Evolutionary conservation across 2,888 invertebrate species (phyloP).

Genomic region (Epinotia bilunana): DNA sequence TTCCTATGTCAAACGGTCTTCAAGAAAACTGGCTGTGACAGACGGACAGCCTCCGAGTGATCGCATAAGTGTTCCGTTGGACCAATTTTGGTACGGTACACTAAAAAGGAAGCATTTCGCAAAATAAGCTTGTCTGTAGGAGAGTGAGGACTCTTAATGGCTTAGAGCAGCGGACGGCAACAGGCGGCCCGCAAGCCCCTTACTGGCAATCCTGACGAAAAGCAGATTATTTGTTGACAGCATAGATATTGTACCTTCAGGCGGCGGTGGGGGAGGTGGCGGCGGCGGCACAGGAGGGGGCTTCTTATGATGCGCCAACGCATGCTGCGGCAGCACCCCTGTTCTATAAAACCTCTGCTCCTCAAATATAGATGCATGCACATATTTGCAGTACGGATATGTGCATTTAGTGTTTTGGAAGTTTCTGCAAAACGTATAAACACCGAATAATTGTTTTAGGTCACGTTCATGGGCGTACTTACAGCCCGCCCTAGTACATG

Average conservation of each 20-base stretch:
- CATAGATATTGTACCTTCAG: conserved; percentile 4
- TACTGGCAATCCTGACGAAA: too few relatives aligned
- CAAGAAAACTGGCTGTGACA: too few relatives aligned
- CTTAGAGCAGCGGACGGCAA: too few relatives aligned
- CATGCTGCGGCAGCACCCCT: conserved; percentile 63
- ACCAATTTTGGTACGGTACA: too few relatives aligned
- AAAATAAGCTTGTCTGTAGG: too few relatives aligned
- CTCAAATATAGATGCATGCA: conserved; percentile 71
- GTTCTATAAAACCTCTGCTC: conserved; percentile 67
- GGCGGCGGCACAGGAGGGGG: conserved; percentile 5
- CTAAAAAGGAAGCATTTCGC: too few relatives aligned
- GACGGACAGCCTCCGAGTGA: too few relatives aligned
- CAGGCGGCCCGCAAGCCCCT: too few relatives aligned
- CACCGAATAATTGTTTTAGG: conserved; percentile 59
- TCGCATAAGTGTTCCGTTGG: too few relatives aligned
- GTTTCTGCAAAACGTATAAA: conserved; percentile 70
- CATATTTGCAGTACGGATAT: conserved; percentile 64
- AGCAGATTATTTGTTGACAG: not conserved
- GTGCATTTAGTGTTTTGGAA: conserved; percentile 66
- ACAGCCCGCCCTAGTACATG: conserved; percentile 62
- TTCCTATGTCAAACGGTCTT: too few relatives aligned
- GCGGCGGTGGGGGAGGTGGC: conserved; percentile 2
- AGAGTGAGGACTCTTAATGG: too few relatives aligned
- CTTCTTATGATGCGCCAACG: conserved; percentile 61
- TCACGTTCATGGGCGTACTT: conserved; percentile 66